Evolutionary conservation across 2,113 vertebrate genomes (phyloP), one percentile per base, ranked within the genome.

Genomic region (Myotis davidii): DNA sequence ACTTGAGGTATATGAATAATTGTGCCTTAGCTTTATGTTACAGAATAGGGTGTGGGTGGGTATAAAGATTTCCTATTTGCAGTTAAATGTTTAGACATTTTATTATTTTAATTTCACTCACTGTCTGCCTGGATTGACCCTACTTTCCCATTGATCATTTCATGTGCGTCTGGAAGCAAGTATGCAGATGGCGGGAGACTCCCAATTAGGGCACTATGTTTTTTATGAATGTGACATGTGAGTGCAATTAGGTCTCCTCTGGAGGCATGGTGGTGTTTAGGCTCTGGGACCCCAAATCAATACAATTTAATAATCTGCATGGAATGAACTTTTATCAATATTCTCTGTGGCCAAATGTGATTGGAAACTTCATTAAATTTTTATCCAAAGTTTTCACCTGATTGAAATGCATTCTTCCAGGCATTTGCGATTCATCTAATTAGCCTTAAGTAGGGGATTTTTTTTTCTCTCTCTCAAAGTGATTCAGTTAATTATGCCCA

Each of bases 61-160:
- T 98, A 98, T 98, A 98, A 98, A 99, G 98, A 98, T 99, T 99
- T 98, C 98, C 98, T 99, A 98, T 98, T 98, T 98, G 98, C 98
- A 98, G 98, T 98, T 98, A 98, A 98, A 98, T 98, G 98, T 99
- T 99, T 99, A 98, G 98, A 99, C 98, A 98, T 99, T 99, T 98
- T 98, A 98, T 98, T 98, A 98, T 98, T 99, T 99, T 99, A 98
- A 98, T 98, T 99, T 99, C 98, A 98, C 97, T 98, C 97, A 94
- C 97, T 97, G 98, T 97, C 98, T 98, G 98, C 98, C 98, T 98
- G 98, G 97, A 98, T 97, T 98, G 98, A 98, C 98, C 98, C 98
- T 97, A 97, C 98, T 98, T 98, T 97, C 96, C 97, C 98, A 98
- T 98, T 98, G 98, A 99, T 98, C 98, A 98, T 97, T 98, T 98